A percentile compares a stretch with the other conserved stretches of the same genome.
These are phyloP conservation scores for Sminthurides bifidus DNA, from an alignment of 1,140 invertebrate species.

Conservation along the genomic window DNA sequence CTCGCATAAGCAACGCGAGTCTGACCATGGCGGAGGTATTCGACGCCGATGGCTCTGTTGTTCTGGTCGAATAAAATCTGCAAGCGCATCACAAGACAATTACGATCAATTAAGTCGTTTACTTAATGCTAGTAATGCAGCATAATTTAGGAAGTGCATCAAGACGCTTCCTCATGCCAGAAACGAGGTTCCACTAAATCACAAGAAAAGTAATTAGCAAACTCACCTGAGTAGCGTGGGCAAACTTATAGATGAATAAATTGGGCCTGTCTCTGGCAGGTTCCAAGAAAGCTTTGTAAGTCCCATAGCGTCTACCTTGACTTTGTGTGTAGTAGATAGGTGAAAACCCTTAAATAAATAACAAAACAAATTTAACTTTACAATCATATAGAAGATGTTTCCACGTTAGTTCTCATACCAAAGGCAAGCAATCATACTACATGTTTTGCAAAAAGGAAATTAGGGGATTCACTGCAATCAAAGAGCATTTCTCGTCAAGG, in stretches of 20 bases:
- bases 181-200: constrained; percentile 2
- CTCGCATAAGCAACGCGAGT: background rate
- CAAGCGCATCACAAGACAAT: constrained; percentile 33
- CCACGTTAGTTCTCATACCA: constrained; percentile 2
- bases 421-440: too few species aligned
- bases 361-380: constrained; percentile 10
- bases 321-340: constrained; percentile 16
- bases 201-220: background rate
- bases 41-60: constrained; percentile 14
- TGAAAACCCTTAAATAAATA: constrained; percentile 9
- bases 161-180: too few species aligned
- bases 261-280: constrained; percentile 11
- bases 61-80: constrained; percentile 5
- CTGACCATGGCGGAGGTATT: constrained; percentile 15
- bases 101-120: background rate
- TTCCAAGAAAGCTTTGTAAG: constrained; percentile 20
- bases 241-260: constrained; percentile 15
- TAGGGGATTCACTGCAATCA: too few species aligned
- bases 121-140: too few species aligned
- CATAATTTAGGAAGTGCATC: too few species aligned
- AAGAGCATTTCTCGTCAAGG: too few species aligned
- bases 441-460: too few species aligned
- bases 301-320: constrained; percentile 3
- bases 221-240: constrained; percentile 6
- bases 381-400: constrained; percentile 14